Percentiles rank a stretch among this genome's conserved stretches.
These are phyloP conservation scores for Dolichopus griseipennis DNA, from an alignment of 2,888 invertebrate genomes.

Conservation along the genomic window DNA sequence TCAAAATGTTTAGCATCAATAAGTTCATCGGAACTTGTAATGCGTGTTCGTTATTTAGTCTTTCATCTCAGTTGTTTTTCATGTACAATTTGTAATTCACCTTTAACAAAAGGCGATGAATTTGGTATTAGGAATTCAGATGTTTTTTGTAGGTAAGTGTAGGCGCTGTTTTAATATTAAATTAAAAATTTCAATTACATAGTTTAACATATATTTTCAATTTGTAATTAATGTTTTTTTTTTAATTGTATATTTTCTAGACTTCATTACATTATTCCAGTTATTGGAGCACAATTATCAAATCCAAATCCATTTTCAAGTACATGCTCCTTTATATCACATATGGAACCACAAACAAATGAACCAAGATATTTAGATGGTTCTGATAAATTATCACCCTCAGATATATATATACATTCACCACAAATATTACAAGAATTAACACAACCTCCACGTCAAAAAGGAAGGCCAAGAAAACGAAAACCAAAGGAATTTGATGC, in stretches of 20 bases:
- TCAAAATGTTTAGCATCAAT: slow-evolving; percentile 84
- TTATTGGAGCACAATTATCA: slow-evolving; percentile 35
- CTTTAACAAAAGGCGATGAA: slow-evolving; percentile 86
- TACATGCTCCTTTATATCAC: slow-evolving; percentile 50
- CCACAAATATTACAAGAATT: slow-evolving; percentile 50
- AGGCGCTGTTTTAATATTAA: too few relatives aligned
- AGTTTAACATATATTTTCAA: neutral
- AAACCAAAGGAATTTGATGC: slow-evolving; percentile 84
- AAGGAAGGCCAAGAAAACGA: slow-evolving; percentile 86
- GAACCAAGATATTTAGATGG: slow-evolving; percentile 43
- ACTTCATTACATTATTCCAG: slow-evolving; percentile 42
- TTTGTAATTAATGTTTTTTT: neutral
- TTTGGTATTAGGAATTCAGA: slow-evolving; percentile 86
- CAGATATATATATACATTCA: slow-evolving; percentile 48
- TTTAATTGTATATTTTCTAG: slow-evolving; percentile 24
- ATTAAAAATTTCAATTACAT: neutral
- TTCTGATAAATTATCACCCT: slow-evolving; percentile 43
- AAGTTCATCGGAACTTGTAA: slow-evolving; percentile 83
- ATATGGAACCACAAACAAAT: slow-evolving; percentile 43
- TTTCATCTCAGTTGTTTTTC: slow-evolving; percentile 94
- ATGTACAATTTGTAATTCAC: slow-evolving; percentile 78
- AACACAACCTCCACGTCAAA: slow-evolving; percentile 66
- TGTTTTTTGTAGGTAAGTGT: slow-evolving; percentile 67
- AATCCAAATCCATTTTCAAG: slow-evolving; percentile 36
- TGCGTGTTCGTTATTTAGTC: slow-evolving; percentile 85